These are phyloP conservation scores for Enteromius mattozi DNA, from an alignment of 2,797 vertebrate genomes.

Conservation along the genomic window DNA sequence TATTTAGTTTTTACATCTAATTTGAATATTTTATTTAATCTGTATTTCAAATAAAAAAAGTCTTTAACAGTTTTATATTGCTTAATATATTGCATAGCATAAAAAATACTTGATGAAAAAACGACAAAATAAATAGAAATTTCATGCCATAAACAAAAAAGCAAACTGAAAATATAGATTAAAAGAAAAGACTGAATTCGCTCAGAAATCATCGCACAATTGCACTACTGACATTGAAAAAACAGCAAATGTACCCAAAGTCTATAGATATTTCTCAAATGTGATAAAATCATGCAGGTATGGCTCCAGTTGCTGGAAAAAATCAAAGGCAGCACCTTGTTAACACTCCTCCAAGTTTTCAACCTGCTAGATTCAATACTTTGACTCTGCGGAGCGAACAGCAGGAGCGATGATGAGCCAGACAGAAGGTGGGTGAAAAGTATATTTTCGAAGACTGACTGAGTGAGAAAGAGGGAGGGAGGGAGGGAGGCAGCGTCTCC, in stretches of 20 bases:
- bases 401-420: constrained; percentile 34
- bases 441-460: constrained; percentile 30
- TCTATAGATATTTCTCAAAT: neutral
- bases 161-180: neutral
- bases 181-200: neutral
- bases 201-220: neutral
- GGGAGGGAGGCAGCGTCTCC: neutral
- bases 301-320: constrained; percentile 11
- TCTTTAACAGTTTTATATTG: neutral
- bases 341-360: constrained; percentile 21
- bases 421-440: constrained; percentile 25
- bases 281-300: constrained; percentile 15
- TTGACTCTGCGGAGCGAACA: constrained; percentile 20
- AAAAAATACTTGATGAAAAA: neutral
- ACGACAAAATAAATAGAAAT: neutral
- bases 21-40: neutral
- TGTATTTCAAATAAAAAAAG: neutral
- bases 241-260: neutral
- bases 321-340: neutral
- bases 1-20: neutral
- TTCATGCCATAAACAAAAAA: neutral
- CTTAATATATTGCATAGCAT: neutral
- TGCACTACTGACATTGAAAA: neutral
- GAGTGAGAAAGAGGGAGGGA: neutral
- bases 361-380: constrained; percentile 26